Evolutionary conservation across 2,797 vertebrate species (phyloP), one percentile per base, ranked within the genome.

Genomic region (Astyanax mexicanus): DNA sequence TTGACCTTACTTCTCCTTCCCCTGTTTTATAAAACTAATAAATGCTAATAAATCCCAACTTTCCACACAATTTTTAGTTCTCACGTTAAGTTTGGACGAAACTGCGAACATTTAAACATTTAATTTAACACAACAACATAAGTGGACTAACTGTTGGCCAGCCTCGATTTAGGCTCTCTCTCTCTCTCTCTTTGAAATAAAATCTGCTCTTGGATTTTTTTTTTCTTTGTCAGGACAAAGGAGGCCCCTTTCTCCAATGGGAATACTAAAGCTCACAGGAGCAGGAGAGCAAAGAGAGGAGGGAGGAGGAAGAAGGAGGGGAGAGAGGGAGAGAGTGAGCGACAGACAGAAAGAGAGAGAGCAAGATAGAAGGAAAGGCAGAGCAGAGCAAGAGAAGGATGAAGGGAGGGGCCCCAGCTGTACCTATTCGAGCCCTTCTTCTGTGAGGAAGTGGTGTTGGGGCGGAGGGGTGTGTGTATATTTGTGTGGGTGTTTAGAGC

Each of bases 401-500:
- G 74, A 81, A 77, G 84, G 85, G 84, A 84, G 87, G 88, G 89
- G 83, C 86, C 80, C 88, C 88, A 91, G 90, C 91, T 90, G 91
- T 89, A 91, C 86, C 87, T 86, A 86, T 73, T 81, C 84, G 78
- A 83, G 85, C 80, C 85, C 84, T 85, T 85, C 84, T 85, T 80
- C 44, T 65, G 42, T 23, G 17, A 57, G 66, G 55, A 66, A 70
- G 49, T 21, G 21, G 55, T 55, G 54, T 32, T 69, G 55, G 80
- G 81, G n/a, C n/a, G n/a, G n/a, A n/a, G n/a, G n/a, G n/a, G n/a
- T n/a, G n/a, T n/a, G n/a, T n/a, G n/a, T n/a, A n/a, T n/a, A n/a
- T n/a, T n/a, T 57, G 77, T 79, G 81, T 80, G 70, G 44, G 78
- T 61, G 57, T 78, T 71, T 73, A 73, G 81, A 78, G 86, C 85